phyloP scores from a whole-genome alignment of 2,888 invertebrate genomes.

The Meteorus cinctellus region DNA sequence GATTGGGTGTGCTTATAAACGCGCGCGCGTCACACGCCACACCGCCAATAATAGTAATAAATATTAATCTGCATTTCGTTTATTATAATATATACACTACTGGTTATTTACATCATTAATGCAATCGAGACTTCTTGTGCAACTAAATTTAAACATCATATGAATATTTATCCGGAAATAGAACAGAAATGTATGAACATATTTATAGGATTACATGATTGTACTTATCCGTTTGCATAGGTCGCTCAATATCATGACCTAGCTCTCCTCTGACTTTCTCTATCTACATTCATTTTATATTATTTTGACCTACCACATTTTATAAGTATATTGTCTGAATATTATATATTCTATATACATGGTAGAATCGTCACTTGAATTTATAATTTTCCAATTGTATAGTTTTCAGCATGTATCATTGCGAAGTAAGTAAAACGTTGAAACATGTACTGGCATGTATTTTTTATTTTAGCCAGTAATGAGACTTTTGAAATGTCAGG shows the following conservation, averaged over 20 bases:
- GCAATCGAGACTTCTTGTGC: not conserved
- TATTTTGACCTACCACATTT: not conserved
- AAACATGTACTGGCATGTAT: too few species aligned
- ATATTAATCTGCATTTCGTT: not conserved
- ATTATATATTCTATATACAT: not conserved
- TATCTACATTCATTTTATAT: not conserved
- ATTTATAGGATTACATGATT: not conserved
- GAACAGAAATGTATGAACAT: not conserved
- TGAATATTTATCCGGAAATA: not conserved
- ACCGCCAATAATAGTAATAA: not conserved
- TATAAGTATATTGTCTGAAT: not conserved
- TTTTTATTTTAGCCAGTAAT: too few species aligned
- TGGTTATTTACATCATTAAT: constrained; percentile 3
- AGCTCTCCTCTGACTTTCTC: constrained; percentile 5
- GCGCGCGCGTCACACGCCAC: not conserved
- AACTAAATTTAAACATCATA: not conserved
- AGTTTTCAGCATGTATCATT: too few species aligned
- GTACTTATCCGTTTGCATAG: not conserved
- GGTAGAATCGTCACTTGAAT: too few species aligned
- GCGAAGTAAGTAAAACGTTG: too few species aligned
- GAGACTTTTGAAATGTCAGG: too few species aligned
- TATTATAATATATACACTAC: not conserved
- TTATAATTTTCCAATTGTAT: too few species aligned
- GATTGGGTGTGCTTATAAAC: not conserved
- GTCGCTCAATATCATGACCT: constrained; percentile 1